phyloP scores from a whole-genome alignment of 2,888 invertebrate genomes.

The Gari tellinella region DNA sequence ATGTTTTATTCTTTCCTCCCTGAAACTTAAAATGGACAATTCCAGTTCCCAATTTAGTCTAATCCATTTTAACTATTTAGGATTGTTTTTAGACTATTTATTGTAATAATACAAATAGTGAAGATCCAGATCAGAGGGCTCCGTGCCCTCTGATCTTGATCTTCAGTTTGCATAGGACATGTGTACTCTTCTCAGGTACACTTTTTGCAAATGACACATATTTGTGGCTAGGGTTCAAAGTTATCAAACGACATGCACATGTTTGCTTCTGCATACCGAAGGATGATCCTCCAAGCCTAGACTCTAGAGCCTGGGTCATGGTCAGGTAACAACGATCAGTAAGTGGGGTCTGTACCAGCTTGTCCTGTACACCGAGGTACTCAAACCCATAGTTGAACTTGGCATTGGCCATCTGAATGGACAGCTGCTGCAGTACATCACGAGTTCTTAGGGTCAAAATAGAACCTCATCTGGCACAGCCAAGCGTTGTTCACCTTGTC shows the following conservation, averaged over 20 bases:
- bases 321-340: slow-evolving; percentile 99
- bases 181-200: no score
- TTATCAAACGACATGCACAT: no score
- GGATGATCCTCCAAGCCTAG: slow-evolving; percentile 99
- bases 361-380: slow-evolving; percentile 99
- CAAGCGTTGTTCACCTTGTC: slow-evolving; percentile 96
- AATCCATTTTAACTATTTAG: no score
- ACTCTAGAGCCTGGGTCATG: slow-evolving; percentile 99
- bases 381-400: slow-evolving; percentile 99
- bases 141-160: no score
- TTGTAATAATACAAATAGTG: no score
- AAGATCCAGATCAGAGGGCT: no score
- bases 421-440: slow-evolving; percentile 96
- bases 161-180: no score
- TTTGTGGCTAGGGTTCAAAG: no score
- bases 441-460: slow-evolving; percentile 98
- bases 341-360: slow-evolving; percentile 97
- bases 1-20: no score
- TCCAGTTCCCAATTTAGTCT: no score
- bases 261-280: slow-evolving; percentile 96
- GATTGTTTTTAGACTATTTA: background rate
- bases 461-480: slow-evolving; percentile 99
- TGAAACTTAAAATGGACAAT: no score
- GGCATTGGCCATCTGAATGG: slow-evolving; percentile 98
- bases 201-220: no score